Evolutionary conservation across 2,113 vertebrate genomes (phyloP).

Genomic region (Rousettus leschenaultii): DNA sequence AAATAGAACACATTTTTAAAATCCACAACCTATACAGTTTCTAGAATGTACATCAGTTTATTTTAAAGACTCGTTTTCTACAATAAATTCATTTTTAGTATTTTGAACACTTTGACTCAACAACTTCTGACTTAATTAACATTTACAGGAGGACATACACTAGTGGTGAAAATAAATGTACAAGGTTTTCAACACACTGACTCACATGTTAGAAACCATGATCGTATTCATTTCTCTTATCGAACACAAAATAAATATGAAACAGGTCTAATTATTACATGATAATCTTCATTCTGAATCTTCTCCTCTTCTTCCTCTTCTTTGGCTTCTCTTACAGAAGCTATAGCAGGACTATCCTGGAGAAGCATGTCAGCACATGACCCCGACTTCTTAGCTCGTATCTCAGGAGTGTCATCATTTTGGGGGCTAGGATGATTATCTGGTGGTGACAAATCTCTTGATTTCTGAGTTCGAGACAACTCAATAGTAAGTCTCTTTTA

Average conservation of each 20-base stretch:
- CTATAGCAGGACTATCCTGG: constrained; percentile 73
- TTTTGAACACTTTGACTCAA: not conserved
- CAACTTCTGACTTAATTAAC: not conserved
- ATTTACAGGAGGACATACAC: not conserved
- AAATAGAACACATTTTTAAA: constrained; percentile 24
- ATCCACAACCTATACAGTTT: not conserved
- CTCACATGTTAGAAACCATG: not conserved
- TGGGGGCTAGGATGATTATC: constrained; percentile 89
- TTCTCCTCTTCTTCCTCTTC: constrained; percentile 90
- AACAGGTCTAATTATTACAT: constrained; percentile 82
- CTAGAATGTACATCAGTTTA: not conserved
- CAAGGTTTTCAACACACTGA: not conserved
- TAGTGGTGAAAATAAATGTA: not conserved
- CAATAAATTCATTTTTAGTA: constrained; percentile 2
- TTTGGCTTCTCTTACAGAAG: constrained; percentile 81
- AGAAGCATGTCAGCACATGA: constrained; percentile 79
- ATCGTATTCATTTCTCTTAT: not conserved
- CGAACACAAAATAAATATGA: constrained; percentile 12
- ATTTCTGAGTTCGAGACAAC: constrained; percentile 93
- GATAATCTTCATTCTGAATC: constrained; percentile 93
- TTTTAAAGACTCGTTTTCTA: not conserved
- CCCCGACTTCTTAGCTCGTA: constrained; percentile 82
- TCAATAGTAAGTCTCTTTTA: constrained; percentile 94
- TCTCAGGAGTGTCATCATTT: constrained; percentile 85
- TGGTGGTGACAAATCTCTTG: constrained; percentile 92